Base-by-base conservation (phyloP, 2,888 invertebrate species). In the Diogma glabrata region DNA sequence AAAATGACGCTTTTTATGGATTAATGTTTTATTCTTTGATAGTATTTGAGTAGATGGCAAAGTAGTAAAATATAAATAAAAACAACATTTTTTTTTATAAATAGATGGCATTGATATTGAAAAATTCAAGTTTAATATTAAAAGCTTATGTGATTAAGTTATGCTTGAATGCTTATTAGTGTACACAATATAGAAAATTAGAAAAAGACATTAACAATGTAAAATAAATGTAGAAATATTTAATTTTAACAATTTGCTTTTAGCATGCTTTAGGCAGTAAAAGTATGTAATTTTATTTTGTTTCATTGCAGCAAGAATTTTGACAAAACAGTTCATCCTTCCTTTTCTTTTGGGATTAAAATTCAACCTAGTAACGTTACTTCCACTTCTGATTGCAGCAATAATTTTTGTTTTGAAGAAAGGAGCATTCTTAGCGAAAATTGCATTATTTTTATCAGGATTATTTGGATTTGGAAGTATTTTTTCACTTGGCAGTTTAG, bases 301-400 rank as follows among this genome's bases (percentile, higher is more conserved):
- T 33, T 23, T 28, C 30, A 46, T 38, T 79, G 55, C 75, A 88
- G 88, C 82, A 56, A 79, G 82, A 16, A 68, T 86, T 22, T 61
- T 88, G 54, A 75, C 87, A 49, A 75, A 81, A 57, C 82, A 84
- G 56, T 77, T 87, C 51, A 61, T 88, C n/a, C 70, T 89, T 16
- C 88, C 88, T 20, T 78, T 87, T 59, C 73, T 89, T 2, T 72
- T 88, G 10, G 88, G 87, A 7, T 76, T 88, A 57, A 88, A 88
- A 68, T 85, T 89, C 62, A 87, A 86, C 61, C 69, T 87, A 40
- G 78, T 82, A 2, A 83, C 86, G 1, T 64, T 89, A 53, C 69
- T 88, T 14, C 88, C 88, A 0, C 63, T 89, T 49, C 62, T 88
- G 8, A 78, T 89, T 54, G 86, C 85, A 1, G 63, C 79, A 8